These are phyloP conservation scores for Chelonia mydas DNA, from an alignment of 2,797 vertebrate species.

Conservation along the genomic window DNA sequence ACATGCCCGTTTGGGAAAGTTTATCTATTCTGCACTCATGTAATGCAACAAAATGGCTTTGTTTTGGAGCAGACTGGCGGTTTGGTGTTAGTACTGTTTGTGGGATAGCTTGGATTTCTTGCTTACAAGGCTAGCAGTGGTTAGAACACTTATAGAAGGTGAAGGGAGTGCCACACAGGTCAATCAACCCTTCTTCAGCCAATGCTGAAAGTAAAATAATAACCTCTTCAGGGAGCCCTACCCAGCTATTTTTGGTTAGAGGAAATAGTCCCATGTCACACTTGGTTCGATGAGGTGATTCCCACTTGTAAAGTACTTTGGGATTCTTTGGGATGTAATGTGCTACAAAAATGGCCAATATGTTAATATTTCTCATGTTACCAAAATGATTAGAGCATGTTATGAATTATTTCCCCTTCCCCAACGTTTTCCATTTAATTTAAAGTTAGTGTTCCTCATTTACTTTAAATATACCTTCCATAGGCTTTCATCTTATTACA, in stretches of 20 bases:
- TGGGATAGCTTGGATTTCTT: neutral
- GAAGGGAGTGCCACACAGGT: accelerated
- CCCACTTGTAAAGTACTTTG: neutral
- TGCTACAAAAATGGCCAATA: neutral
- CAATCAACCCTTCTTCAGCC: neutral
- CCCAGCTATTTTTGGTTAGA: neutral
- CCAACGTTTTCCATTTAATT: neutral
- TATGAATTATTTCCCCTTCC: neutral
- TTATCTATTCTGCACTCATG: neutral
- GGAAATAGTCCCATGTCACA: neutral
- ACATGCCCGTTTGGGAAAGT: neutral
- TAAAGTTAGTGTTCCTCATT: neutral
- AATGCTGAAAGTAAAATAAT: neutral
- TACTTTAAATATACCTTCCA: neutral
- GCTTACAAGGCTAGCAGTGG: neutral
- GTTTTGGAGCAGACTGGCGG: neutral
- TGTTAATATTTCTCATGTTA: neutral
- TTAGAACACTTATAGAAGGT: neutral
- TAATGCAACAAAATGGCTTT: neutral
- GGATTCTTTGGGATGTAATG: neutral
- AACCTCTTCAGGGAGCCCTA: neutral
- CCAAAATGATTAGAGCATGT: too few species aligned
- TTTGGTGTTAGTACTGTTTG: neutral
- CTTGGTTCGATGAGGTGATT: neutral
- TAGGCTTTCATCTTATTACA: neutral